Conservation (phyloP, 2,888 invertebrate species). For the Gandaritis pyraliata region DNA sequence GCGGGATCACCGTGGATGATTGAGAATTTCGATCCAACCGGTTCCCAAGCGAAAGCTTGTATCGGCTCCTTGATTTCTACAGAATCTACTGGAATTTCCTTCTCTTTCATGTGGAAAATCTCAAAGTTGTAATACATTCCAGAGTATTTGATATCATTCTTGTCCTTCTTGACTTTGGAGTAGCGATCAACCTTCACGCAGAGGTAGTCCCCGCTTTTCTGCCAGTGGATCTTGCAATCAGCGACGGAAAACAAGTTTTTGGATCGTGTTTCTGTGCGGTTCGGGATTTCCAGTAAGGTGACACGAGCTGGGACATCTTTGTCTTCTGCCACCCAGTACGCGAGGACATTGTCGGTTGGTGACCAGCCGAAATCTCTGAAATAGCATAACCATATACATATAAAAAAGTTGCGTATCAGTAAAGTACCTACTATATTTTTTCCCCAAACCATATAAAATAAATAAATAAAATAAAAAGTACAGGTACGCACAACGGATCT, state of each 20-base stretch:
- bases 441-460: no score
- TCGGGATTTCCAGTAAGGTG: constrained; percentile 95
- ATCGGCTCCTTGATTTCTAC: constrained; percentile 97
- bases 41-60: constrained; percentile 99
- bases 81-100: constrained; percentile 98
- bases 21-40: constrained; percentile 97
- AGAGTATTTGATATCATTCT: constrained; percentile 96
- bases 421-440: no score
- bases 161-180: constrained; percentile 97
- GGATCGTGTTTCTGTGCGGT: constrained; percentile 93
- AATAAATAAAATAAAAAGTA: no score
- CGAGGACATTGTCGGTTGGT: constrained; percentile 97
- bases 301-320: constrained; percentile 98
- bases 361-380: constrained; percentile 98
- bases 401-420: no score
- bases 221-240: constrained; percentile 99
- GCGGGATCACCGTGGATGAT: constrained; percentile 96
- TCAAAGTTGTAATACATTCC: constrained; percentile 99
- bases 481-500: no score
- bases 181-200: constrained; percentile 95
- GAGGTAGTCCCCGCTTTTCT: constrained; percentile 98
- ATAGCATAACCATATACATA: background rate
- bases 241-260: constrained; percentile 99
- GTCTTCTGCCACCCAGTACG: constrained; percentile 99
- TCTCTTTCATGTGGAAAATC: constrained; percentile 99